Percentiles rank a stretch among this genome's conserved stretches.
These are phyloP conservation scores for Drosophila limbata DNA, from an alignment of 2,888 invertebrate genomes.

Conservation along the genomic window DNA sequence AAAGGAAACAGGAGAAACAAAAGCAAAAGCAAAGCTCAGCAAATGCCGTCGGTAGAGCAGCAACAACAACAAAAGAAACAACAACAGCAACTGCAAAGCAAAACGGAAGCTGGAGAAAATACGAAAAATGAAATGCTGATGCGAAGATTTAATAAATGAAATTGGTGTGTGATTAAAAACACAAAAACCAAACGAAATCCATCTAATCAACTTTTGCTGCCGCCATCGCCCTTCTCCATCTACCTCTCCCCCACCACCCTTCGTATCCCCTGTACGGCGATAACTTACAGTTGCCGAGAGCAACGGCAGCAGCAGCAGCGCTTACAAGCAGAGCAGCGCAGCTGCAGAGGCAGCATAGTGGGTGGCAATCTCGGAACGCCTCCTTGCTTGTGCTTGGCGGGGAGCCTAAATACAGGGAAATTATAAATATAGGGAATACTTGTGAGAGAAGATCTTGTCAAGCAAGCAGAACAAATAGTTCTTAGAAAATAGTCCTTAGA, in stretches of 20 bases:
- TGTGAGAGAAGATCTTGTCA: constrained; percentile 27
- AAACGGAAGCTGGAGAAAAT: constrained; percentile 49
- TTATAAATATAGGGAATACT: constrained; percentile 11
- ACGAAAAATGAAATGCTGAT: constrained; percentile 83
- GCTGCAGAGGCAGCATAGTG: constrained; percentile 26
- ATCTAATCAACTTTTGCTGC: constrained; percentile 85
- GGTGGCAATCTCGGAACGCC: constrained; percentile 55
- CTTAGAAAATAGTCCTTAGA: too few species aligned
- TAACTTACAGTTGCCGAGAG: constrained; percentile 39
- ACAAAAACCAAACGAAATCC: constrained; percentile 85
- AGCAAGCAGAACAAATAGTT: too few species aligned
- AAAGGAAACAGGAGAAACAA: constrained; percentile 24
- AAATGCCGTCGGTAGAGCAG: constrained; percentile 65
- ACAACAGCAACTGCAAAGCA: constrained; percentile 25
- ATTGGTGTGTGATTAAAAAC: constrained; percentile 86
- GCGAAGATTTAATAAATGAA: constrained; percentile 85
- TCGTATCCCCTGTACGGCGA: constrained; percentile 4
- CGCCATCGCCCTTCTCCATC: constrained; percentile 36
- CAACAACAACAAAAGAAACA: constrained; percentile 11
- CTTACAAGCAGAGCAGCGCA: constrained; percentile 8
- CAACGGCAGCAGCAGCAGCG: constrained; percentile 30
- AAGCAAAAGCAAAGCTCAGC: constrained; percentile 36
- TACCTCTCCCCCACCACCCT: background rate
- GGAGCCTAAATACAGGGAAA: constrained; percentile 33
- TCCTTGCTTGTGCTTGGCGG: constrained; percentile 21